Evolutionary conservation across 2,888 invertebrate species (phyloP).

Genomic region (Mimachlamys varia): DNA sequence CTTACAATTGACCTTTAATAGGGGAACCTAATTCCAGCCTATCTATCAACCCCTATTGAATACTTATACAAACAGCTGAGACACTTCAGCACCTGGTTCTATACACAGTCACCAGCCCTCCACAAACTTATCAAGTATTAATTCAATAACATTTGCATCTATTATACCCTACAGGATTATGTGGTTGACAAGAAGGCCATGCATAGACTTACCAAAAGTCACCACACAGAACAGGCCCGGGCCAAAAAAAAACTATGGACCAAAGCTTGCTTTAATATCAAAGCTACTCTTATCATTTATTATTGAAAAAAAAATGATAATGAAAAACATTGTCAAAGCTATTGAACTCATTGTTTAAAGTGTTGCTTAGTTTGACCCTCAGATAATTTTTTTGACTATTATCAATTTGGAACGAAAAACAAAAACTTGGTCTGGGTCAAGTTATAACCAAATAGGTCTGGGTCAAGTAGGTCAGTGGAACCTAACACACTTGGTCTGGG

Average conservation of each 20-base stretch:
- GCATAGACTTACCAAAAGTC: background rate
- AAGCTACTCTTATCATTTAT: no score
- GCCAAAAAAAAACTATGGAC: background rate
- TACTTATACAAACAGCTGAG: background rate
- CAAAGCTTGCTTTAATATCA: no score
- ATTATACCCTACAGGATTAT: background rate
- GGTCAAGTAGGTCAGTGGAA: slow-evolving; percentile 10
- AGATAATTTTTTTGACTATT: no score
- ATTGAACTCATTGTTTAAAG: no score
- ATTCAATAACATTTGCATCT: slow-evolving; percentile 24
- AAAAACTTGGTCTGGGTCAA: no score
- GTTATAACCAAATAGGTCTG: background rate
- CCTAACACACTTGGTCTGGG: background rate
- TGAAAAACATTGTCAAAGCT: no score
- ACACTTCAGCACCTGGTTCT: background rate
- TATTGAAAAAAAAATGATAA: no score
- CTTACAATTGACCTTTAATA: slow-evolving; percentile 4
- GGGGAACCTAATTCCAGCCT: background rate
- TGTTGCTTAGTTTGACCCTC: no score
- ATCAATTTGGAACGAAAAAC: no score
- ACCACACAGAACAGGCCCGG: background rate
- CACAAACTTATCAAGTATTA: background rate
- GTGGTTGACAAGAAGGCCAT: background rate
- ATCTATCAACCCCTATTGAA: slow-evolving; percentile 5
- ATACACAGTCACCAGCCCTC: background rate